These are phyloP conservation scores for Delichon dasypus DNA, from an alignment of 2,797 vertebrate species.

Conservation along the genomic window DNA sequence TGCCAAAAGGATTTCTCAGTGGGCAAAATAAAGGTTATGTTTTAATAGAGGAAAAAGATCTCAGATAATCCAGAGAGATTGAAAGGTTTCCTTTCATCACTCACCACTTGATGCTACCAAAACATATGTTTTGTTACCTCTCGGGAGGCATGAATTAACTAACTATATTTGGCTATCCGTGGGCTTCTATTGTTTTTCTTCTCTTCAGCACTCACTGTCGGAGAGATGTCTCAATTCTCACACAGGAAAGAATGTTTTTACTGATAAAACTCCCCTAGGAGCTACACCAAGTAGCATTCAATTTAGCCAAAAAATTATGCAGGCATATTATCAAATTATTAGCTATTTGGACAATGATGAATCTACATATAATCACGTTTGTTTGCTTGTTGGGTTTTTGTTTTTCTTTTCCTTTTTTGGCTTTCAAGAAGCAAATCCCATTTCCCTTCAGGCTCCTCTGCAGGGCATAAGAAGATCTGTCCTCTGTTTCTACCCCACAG, in stretches of 20 bases:
- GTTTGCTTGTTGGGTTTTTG: not conserved
- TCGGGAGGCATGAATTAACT: slow-evolving; percentile 16
- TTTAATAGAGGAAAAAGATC: not conserved
- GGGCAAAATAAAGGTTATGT: slow-evolving; percentile 51
- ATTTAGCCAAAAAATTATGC: slow-evolving; percentile 35
- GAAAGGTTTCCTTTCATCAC: not conserved
- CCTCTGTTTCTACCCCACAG: not conserved
- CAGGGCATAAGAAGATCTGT: not conserved
- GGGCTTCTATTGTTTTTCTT: not conserved
- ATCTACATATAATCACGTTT: not conserved
- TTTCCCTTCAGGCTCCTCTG: slow-evolving; percentile 13
- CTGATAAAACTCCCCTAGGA: slow-evolving; percentile 52
- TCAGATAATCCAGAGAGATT: slow-evolving; percentile 38
- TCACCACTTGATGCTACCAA: not conserved
- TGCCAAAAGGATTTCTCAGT: slow-evolving; percentile 31
- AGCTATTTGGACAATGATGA: slow-evolving; percentile 19
- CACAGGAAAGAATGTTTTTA: slow-evolving; percentile 38
- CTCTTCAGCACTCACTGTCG: slow-evolving; percentile 5
- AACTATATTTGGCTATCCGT: not conserved
- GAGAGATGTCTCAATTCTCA: slow-evolving; percentile 54
- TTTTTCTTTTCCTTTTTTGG: not conserved
- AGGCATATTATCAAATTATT: slow-evolving; percentile 41
- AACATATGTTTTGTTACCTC: slow-evolving; percentile 37
- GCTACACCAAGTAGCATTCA: not conserved
- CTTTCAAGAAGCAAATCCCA: slow-evolving; percentile 29